These are phyloP conservation scores for Callionymus lyra DNA, from an alignment of 2,113 vertebrate genomes.

Conservation along the genomic window DNA sequence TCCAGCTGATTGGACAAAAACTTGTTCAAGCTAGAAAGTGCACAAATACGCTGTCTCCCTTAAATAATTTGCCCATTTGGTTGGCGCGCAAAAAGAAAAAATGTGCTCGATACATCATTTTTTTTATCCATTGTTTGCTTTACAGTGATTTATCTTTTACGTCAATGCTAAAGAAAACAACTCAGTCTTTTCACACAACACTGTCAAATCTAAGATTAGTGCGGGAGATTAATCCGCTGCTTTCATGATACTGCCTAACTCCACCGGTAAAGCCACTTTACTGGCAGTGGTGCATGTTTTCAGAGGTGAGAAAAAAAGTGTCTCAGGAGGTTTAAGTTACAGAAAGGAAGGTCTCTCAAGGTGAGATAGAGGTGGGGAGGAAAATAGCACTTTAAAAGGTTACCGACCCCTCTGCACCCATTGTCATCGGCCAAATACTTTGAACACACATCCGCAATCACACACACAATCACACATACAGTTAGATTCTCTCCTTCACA, in stretches of 20 bases:
- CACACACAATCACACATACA: slow-evolving; percentile 2
- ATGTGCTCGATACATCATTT: too few species aligned
- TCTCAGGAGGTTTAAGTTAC: slow-evolving; percentile 44
- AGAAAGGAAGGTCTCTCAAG: slow-evolving; percentile 39
- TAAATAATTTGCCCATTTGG: too few species aligned
- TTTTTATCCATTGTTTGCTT: too few species aligned
- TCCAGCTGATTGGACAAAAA: too few species aligned
- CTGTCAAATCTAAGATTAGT: not conserved
- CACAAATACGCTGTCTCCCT: too few species aligned
- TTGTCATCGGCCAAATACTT: too few species aligned
- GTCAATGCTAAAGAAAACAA: too few species aligned
- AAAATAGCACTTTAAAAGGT: slow-evolving; percentile 30
- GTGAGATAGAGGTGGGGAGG: slow-evolving; percentile 43
- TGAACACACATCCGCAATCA: not conserved
- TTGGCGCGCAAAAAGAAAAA: too few species aligned
- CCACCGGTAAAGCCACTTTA: slow-evolving; percentile 34
- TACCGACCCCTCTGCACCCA: slow-evolving; percentile 20
- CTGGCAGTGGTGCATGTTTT: slow-evolving; percentile 19
- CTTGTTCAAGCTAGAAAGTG: too few species aligned
- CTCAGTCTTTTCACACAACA: too few species aligned
- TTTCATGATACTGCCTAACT: slow-evolving; percentile 3
- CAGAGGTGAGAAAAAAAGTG: slow-evolving; percentile 26
- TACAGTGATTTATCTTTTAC: too few species aligned
- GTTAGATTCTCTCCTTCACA: slow-evolving; percentile 10
- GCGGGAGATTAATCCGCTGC: slow-evolving; percentile 5